phyloP scores from a whole-genome alignment of 2,113 vertebrate species.

The Maccullochella peelii region DNA sequence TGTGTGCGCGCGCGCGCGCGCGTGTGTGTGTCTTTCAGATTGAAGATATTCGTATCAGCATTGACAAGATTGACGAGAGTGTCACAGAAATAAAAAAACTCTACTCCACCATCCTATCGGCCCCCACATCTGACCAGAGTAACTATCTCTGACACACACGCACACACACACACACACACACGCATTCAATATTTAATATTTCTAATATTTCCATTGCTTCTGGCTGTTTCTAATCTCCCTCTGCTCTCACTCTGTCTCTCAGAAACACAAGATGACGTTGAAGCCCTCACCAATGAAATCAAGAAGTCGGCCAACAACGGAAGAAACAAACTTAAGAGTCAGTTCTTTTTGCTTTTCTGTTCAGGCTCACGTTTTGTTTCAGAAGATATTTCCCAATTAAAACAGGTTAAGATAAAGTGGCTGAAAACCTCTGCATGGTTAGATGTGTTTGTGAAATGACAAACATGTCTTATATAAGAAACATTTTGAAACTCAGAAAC shows the following conservation, averaged over 20 bases:
- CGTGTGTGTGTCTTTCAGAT: constrained; percentile 83
- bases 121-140: constrained; percentile 94
- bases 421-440: no score
- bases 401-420: no score
- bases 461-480: no score
- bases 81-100: constrained; percentile 93
- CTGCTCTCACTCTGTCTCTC: constrained; percentile 33
- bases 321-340: constrained; percentile 94
- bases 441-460: no score
- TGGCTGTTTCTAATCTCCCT: background rate
- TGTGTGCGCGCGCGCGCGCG: no score
- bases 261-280: constrained; percentile 95
- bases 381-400: no score
- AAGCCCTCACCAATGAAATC: constrained; percentile 91
- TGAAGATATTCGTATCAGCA: constrained; percentile 91
- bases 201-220: no score
- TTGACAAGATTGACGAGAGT: constrained; percentile 92
- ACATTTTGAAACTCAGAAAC: no score
- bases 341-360: constrained; percentile 64
- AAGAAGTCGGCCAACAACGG: constrained; percentile 94
- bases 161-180: constrained; percentile 7
- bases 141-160: constrained; percentile 48
- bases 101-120: constrained; percentile 93
- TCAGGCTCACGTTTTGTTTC: background rate
- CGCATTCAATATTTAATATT: background rate